Evolutionary conservation across 2,113 vertebrate species (phyloP).

Genomic region (Columba livia): DNA sequence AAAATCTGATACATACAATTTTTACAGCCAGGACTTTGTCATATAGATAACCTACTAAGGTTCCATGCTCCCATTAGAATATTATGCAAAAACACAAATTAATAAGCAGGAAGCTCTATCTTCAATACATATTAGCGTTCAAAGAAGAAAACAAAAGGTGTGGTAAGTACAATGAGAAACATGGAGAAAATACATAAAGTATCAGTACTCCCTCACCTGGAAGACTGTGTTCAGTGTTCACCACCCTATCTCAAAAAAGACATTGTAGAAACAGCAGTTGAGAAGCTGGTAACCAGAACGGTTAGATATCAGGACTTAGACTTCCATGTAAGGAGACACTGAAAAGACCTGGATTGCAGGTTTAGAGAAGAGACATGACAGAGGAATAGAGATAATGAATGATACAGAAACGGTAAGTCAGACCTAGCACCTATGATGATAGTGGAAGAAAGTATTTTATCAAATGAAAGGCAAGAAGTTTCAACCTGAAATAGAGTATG

Average conservation of each 20-base stretch:
- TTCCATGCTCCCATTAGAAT: neutral
- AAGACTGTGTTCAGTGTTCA: constrained; percentile 47
- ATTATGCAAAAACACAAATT: neutral
- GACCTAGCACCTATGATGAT: neutral
- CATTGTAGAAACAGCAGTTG: constrained; percentile 56
- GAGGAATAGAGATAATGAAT: constrained; percentile 54
- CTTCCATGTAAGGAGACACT: constrained; percentile 54
- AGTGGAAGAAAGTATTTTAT: neutral
- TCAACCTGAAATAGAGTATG: neutral
- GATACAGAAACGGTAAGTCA: constrained; percentile 17
- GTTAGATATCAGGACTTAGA: constrained; percentile 46
- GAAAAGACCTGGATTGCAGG: constrained; percentile 52
- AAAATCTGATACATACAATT: neutral
- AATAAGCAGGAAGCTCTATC: neutral
- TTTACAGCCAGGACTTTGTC: neutral
- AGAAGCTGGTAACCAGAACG: constrained; percentile 44
- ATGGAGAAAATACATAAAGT: neutral
- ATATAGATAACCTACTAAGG: neutral
- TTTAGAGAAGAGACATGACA: constrained; percentile 59
- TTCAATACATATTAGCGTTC: neutral
- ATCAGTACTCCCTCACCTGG: constrained; percentile 64
- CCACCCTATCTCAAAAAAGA: constrained; percentile 65
- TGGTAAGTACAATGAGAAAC: neutral
- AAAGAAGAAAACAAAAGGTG: neutral
- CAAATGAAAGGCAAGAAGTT: neutral